Conservation (phyloP, 2,888 invertebrate genomes). For the Gerris lacustris region DNA sequence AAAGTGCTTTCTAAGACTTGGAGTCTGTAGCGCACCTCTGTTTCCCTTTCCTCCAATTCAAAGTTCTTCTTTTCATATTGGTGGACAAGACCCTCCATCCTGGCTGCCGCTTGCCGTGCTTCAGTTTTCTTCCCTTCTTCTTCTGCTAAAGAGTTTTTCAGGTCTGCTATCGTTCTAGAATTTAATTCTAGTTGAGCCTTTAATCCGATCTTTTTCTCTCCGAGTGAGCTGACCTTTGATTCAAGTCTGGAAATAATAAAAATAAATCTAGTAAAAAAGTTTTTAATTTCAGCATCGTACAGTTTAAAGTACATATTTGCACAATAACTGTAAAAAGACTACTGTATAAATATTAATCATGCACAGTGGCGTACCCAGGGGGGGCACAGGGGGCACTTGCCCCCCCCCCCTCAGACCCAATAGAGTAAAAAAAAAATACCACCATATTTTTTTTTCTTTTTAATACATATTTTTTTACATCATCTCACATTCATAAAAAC, state of each 20-base stretch:
- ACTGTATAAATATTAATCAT: not conserved
- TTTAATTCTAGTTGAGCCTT: constrained; percentile 34
- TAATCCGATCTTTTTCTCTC: constrained; percentile 33
- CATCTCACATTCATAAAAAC: too few species aligned
- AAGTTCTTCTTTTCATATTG: constrained; percentile 44
- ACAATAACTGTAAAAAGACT: too few species aligned
- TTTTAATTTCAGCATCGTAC: constrained; percentile 6
- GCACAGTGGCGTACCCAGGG: too few species aligned
- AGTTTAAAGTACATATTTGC: not conserved
- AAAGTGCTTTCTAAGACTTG: constrained; percentile 48
- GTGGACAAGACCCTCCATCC: constrained; percentile 41
- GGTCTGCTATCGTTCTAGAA: constrained; percentile 28
- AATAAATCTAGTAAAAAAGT: too few species aligned
- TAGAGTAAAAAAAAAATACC: too few species aligned
- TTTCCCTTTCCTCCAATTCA: constrained; percentile 42
- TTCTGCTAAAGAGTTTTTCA: constrained; percentile 28
- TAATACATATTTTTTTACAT: too few species aligned
- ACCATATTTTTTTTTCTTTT: too few species aligned
- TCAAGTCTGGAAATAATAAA: constrained; percentile 32
- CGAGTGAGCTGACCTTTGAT: constrained; percentile 33
- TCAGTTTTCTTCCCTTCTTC: constrained; percentile 30
- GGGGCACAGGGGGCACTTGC: too few species aligned
- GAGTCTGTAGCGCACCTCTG: constrained; percentile 44
- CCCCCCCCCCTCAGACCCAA: too few species aligned
- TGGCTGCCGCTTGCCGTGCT: constrained; percentile 30